These are phyloP conservation scores for Oplegnathus fasciatus DNA, from an alignment of 2,113 vertebrate genomes.

Conservation along the genomic window DNA sequence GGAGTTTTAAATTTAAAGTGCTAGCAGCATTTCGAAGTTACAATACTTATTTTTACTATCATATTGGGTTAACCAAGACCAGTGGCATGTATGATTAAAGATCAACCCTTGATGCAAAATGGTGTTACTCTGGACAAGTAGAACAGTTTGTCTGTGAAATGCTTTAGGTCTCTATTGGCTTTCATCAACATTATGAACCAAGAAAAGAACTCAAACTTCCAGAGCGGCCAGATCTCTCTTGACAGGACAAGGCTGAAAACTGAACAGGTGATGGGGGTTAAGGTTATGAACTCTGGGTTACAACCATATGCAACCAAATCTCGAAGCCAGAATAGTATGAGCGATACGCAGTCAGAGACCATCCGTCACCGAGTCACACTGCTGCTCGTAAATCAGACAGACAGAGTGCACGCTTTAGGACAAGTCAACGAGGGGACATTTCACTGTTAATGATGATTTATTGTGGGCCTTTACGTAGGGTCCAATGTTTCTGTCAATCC, in stretches of 20 bases:
- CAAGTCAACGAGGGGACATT: slow-evolving; percentile 7
- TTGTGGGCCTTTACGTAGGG: not conserved
- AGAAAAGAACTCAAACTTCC: not conserved
- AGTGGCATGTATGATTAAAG: not conserved
- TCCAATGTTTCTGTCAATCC: not conserved
- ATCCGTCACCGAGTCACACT: slow-evolving; percentile 37
- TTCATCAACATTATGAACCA: slow-evolving; percentile 4
- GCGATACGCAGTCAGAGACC: slow-evolving; percentile 22
- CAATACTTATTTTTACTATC: not conserved
- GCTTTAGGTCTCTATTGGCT: not conserved
- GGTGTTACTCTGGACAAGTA: not conserved
- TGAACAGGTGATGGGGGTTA: slow-evolving; percentile 68
- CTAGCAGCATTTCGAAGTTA: not conserved
- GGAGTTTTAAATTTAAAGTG: not conserved
- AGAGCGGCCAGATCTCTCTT: not conserved
- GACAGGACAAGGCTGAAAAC: slow-evolving; percentile 40
- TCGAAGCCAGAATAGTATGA: slow-evolving; percentile 69
- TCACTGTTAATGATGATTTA: slow-evolving; percentile 40
- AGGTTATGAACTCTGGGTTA: slow-evolving; percentile 61
- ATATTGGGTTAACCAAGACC: not conserved
- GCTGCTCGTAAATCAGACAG: slow-evolving; percentile 51
- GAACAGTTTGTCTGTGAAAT: slow-evolving; percentile 3
- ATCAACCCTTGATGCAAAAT: not conserved
- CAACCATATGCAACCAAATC: slow-evolving; percentile 69
- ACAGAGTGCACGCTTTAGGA: slow-evolving; percentile 22